These are phyloP conservation scores for Meiosimyza platycephala DNA, from an alignment of 2,888 invertebrate species.

Conservation along the genomic window DNA sequence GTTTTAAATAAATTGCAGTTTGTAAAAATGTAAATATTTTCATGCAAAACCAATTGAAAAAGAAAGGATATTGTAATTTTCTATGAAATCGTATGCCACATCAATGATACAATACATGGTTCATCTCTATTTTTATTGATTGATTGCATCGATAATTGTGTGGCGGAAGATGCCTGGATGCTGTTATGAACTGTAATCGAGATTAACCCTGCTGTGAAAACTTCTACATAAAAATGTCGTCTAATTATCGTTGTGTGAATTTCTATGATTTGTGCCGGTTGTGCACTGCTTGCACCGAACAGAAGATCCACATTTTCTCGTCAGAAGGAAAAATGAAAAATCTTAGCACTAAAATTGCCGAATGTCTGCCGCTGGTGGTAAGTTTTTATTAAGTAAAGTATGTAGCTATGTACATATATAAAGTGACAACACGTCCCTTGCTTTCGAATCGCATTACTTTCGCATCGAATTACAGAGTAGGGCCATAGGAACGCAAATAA, in stretches of 20 bases:
- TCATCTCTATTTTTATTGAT: not conserved
- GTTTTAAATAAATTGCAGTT: not conserved
- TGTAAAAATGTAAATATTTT: not conserved
- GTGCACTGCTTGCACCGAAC: slow-evolving; percentile 74
- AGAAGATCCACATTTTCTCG: slow-evolving; percentile 76
- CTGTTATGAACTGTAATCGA: not conserved
- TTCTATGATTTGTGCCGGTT: slow-evolving; percentile 78
- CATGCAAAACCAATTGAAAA: not conserved
- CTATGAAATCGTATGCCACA: not conserved
- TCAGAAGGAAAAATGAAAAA: slow-evolving; percentile 75
- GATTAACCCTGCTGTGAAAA: not conserved
- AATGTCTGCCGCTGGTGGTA: slow-evolving; percentile 74
- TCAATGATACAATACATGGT: not conserved
- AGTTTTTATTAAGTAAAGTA: slow-evolving; percentile 46
- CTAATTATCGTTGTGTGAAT: slow-evolving; percentile 77
- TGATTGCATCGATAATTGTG: slow-evolving; percentile 5
- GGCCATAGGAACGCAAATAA: no score
- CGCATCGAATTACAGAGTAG: no score
- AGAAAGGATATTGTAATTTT: not conserved
- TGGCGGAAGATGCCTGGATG: not conserved
- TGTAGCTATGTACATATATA: not conserved
- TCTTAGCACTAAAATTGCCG: slow-evolving; percentile 74
- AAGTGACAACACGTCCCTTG: no score
- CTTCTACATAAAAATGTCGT: slow-evolving; percentile 66
- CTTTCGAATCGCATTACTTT: no score